A percentile compares a stretch with the other conserved stretches of the same genome.
phyloP scores from a whole-genome alignment of 2,797 vertebrate species.

The Mycteria americana region DNA sequence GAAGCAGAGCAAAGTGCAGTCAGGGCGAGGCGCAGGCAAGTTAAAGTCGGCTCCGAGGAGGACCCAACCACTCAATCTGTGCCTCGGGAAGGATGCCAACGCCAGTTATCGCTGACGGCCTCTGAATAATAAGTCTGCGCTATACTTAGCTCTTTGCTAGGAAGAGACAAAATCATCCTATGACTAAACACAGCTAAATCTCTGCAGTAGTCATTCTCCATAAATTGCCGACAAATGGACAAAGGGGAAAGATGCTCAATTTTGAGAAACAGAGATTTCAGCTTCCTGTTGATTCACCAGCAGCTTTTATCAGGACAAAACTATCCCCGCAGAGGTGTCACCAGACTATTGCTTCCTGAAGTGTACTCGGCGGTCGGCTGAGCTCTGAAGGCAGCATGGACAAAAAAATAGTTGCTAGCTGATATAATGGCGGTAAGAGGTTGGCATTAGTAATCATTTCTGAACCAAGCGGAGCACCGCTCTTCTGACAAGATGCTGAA shows the following conservation, averaged over 20 bases:
- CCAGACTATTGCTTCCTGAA: neutral
- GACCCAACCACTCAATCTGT: neutral
- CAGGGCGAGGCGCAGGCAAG: neutral
- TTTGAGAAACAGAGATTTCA: neutral
- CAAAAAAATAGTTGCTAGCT: neutral
- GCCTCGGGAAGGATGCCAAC: constrained; percentile 34
- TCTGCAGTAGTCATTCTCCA: neutral
- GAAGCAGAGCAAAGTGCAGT: neutral
- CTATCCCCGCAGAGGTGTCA: neutral
- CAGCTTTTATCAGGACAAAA: neutral
- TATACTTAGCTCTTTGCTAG: constrained; percentile 40
- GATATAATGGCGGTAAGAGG: neutral
- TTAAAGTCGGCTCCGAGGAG: neutral
- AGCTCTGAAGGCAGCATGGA: neutral
- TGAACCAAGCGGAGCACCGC: neutral
- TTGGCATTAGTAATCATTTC: neutral
- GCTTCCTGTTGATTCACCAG: constrained; percentile 17
- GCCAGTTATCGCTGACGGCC: neutral
- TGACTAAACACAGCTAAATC: constrained; percentile 42
- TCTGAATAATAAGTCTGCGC: constrained; percentile 28
- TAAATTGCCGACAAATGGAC: neutral
- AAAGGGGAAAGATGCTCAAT: constrained; percentile 3
- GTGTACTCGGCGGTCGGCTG: neutral
- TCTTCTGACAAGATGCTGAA: neutral
- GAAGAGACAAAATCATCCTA: constrained; percentile 36